These are phyloP conservation scores for Tetrax tetrax DNA, from an alignment of 2,113 vertebrate species.

Conservation along the genomic window DNA sequence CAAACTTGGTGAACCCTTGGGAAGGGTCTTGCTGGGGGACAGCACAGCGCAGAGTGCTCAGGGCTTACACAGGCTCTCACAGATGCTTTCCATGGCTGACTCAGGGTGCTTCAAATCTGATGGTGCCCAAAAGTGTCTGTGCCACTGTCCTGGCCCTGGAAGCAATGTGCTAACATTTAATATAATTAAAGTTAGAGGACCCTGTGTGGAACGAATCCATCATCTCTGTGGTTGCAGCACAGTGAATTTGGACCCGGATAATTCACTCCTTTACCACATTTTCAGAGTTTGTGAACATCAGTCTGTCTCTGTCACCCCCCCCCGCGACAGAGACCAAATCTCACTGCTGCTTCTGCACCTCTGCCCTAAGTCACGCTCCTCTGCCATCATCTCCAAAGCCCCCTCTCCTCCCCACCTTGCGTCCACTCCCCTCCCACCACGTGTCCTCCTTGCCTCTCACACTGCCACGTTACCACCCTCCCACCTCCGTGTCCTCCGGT, in stretches of 20 bases:
- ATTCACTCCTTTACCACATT: neutral
- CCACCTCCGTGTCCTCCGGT: accelerated
- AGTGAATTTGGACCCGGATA: neutral
- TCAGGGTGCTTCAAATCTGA: neutral
- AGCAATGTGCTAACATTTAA: neutral
- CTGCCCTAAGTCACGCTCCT: neutral
- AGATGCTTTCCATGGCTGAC: neutral
- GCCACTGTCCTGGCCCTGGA: neutral
- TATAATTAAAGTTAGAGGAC: neutral
- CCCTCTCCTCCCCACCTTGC: neutral
- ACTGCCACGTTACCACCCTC: neutral
- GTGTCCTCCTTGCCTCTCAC: neutral
- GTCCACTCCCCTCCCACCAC: accelerated
- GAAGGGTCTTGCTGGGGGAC: accelerated
- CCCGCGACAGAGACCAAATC: neutral
- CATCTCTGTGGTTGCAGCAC: neutral
- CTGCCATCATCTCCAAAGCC: accelerated
- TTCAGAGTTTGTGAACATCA: neutral
- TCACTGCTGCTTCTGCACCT: neutral
- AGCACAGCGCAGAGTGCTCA: neutral
- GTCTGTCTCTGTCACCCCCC: neutral
- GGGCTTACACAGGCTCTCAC: accelerated
- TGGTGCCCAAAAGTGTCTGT: neutral
- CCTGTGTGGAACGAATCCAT: neutral
- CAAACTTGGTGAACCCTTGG: accelerated